A percentile compares a stretch with the other conserved stretches of the same genome.
phyloP scores from a whole-genome alignment of 2,888 invertebrate species.

The Troglohyphantes excavatus region DNA sequence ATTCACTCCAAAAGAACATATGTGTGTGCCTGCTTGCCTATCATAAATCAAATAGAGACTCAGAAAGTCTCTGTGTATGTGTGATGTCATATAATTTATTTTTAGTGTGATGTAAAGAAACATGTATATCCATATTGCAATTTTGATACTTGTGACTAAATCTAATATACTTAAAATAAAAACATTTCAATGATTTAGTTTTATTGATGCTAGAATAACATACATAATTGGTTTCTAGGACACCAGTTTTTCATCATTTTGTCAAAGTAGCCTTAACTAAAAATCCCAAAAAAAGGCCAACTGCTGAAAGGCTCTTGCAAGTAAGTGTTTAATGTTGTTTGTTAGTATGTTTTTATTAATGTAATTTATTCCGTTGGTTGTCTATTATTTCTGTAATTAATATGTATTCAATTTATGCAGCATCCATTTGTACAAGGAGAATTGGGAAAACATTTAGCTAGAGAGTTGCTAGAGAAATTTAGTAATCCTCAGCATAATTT shows the following conservation, averaged over 20 bases:
- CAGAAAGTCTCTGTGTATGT: too few relatives aligned
- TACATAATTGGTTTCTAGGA: constrained; percentile 82
- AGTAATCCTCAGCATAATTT: constrained; percentile 78
- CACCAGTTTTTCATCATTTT: constrained; percentile 96
- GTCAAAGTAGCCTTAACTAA: constrained; percentile 97
- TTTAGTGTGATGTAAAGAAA: too few relatives aligned
- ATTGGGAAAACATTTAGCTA: constrained; percentile 75
- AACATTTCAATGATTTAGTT: too few relatives aligned
- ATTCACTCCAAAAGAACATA: too few relatives aligned
- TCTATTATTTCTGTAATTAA: not conserved
- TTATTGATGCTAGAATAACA: too few relatives aligned
- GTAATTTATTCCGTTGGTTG: not conserved
- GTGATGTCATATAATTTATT: too few relatives aligned
- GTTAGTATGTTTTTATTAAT: not conserved
- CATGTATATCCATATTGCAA: too few relatives aligned
- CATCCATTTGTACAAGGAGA: constrained; percentile 78
- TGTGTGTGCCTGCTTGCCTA: too few relatives aligned
- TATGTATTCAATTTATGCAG: constrained; percentile 30
- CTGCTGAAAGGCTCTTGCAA: constrained; percentile 95
- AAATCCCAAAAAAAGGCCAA: constrained; percentile 99
- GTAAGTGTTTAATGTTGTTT: constrained; percentile 15
- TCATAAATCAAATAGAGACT: too few relatives aligned
- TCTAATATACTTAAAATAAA: too few relatives aligned
- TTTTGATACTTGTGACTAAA: too few relatives aligned
- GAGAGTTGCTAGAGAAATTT: constrained; percentile 76